These are phyloP conservation scores for Chloroceryle inda DNA, from an alignment of 2,797 vertebrate genomes.

Conservation along the genomic window DNA sequence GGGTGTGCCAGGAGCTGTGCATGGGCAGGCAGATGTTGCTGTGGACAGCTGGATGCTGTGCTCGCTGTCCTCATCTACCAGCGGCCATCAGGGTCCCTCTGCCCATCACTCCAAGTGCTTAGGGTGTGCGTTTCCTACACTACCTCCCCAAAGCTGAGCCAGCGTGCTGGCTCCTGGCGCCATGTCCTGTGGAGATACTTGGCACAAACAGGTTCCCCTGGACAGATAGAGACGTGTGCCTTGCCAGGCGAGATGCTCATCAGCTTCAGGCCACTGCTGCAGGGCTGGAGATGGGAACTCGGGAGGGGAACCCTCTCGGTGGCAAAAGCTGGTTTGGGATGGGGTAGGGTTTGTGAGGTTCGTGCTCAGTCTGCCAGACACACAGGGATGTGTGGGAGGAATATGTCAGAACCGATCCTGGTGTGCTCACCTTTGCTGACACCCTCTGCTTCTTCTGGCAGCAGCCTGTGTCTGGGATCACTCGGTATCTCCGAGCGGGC, in stretches of 20 bases:
- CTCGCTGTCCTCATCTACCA: not conserved
- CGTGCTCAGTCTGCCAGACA: not conserved
- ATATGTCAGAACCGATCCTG: not conserved
- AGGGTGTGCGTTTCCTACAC: not conserved
- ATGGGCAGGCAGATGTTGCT: not conserved
- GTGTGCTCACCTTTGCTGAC: not conserved
- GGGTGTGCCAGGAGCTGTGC: not conserved
- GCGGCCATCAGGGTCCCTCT: not conserved
- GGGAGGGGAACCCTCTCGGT: not conserved
- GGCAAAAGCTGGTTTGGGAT: not conserved
- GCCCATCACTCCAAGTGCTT: fast-evolving
- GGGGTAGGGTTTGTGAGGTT: not conserved
- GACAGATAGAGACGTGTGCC: not conserved
- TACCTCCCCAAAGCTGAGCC: not conserved
- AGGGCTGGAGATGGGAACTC: not conserved
- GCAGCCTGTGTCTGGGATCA: fast-evolving
- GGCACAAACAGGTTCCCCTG: fast-evolving
- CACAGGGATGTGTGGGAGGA: not conserved
- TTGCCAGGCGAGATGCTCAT: fast-evolving
- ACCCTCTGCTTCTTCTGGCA: not conserved
- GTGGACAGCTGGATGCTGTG: not conserved
- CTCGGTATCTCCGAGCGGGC: not conserved
- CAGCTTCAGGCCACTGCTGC: not conserved
- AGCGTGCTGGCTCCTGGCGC: fast-evolving
- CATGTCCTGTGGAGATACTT: fast-evolving